Base-by-base conservation (phyloP, 30 jellyfish, hydroid and myxozoan species). In the Cassiopea xamachana region DNA sequence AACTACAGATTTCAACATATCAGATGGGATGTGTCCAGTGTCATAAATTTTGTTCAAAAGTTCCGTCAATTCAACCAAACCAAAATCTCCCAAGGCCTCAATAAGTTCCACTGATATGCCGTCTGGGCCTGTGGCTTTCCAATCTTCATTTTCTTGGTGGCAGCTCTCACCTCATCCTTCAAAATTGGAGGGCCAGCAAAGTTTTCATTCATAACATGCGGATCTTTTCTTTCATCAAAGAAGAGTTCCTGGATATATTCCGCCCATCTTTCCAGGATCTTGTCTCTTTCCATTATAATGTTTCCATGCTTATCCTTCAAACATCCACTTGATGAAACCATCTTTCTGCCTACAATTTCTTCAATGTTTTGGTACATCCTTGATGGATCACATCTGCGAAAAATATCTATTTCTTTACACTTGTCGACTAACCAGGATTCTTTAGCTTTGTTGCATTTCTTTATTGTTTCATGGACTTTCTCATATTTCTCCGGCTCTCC, bases 41-140 rank as follows among this genome's bases (percentile, higher is more conserved):
- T 81, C 80, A 19, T 81, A 81, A 1, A 81, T 60, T 10, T 81
- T 39, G 90, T 81, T 81, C 10, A 62, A 2, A 2, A 81, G 47
- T 50, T 64, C 72, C 4, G 80, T 64, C 3, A 79, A 78, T 51
- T 6, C 61, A 7, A 19, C 72, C 4, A 58, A 60, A 2, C 90
- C 90, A 46, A 39, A 44, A 44, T 61, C 90, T 1, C 27, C 90
- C 49, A 81, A 59, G 1, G 80, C 80, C 16, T 4, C 61, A 27
- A 81, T 44, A 81, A 81, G 60, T 64, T 80, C 78, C 14, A 55
- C 19, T 48, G 19, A 2, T 1, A 80, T 39, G 46, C 58, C 79
- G 79, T 80, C 89, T 5, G 89, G 89, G 8, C 89, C 89, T 5
- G 51, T 55, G 2, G 90, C 90, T 45, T 69, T 49, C 48, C 50